Percentiles rank a stretch among this genome's conserved stretches.
phyloP scores from a whole-genome alignment of 2,797 vertebrate genomes.

The Falco novaeseelandiae region DNA sequence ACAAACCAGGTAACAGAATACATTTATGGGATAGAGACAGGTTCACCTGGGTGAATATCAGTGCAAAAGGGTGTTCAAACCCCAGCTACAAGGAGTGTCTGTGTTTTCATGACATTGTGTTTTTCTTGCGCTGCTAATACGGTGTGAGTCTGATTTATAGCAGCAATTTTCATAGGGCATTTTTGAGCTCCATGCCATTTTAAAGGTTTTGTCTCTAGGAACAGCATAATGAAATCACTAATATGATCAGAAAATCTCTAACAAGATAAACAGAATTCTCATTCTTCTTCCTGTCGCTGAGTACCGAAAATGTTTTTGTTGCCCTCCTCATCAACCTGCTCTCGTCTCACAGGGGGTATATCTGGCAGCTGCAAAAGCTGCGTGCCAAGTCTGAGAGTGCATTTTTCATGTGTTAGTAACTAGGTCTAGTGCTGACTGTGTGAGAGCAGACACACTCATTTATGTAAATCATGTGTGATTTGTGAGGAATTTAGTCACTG shows the following conservation, averaged over 20 bases:
- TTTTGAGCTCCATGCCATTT: constrained; percentile 30
- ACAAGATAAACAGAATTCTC: constrained; percentile 49
- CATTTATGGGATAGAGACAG: neutral
- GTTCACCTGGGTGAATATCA: neutral
- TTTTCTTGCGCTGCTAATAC: neutral
- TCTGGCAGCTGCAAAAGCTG: constrained; percentile 38
- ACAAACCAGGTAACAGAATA: neutral
- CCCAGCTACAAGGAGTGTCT: neutral
- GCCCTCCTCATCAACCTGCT: constrained; percentile 41
- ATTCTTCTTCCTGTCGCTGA: constrained; percentile 57
- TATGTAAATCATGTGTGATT: constrained; percentile 8
- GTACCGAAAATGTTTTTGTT: constrained; percentile 30
- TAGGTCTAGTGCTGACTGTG: neutral
- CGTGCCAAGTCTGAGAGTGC: constrained; percentile 19
- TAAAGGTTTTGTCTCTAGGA: constrained; percentile 48
- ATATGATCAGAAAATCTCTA: constrained; percentile 60
- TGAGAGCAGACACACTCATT: neutral
- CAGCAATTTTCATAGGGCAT: constrained; percentile 27
- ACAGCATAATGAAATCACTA: constrained; percentile 47
- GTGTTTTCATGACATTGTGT: neutral
- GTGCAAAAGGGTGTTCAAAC: neutral
- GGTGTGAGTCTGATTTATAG: constrained; percentile 25
- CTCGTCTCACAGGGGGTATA: neutral
- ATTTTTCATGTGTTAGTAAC: constrained; percentile 52
- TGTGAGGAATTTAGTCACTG: constrained; percentile 22